These are phyloP conservation scores for Agrilus planipennis DNA, from an alignment of 1,140 invertebrate genomes.

Conservation along the genomic window DNA sequence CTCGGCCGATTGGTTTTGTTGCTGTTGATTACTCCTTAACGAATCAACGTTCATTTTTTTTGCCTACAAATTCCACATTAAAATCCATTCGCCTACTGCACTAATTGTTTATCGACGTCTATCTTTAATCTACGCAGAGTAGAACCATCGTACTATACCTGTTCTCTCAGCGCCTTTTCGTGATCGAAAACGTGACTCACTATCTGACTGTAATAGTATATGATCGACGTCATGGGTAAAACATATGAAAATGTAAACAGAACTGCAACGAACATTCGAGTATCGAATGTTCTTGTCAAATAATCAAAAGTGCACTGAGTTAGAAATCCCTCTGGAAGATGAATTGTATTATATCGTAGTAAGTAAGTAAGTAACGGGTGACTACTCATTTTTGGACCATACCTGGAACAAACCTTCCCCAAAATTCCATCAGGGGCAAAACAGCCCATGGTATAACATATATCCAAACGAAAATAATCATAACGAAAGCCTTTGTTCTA, in stretches of 20 bases:
- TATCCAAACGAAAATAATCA: slow-evolving; percentile 60
- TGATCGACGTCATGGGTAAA: slow-evolving; percentile 64
- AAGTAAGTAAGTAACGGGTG: too few relatives aligned
- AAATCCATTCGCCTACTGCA: too few relatives aligned
- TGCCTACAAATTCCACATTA: slow-evolving; percentile 39
- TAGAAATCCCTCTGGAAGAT: slow-evolving; percentile 64
- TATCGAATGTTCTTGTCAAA: slow-evolving; percentile 62
- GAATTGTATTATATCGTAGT: too few relatives aligned
- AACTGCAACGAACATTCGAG: slow-evolving; percentile 34
- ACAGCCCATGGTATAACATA: slow-evolving; percentile 71
- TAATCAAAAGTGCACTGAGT: slow-evolving; percentile 78
- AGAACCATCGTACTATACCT: slow-evolving; percentile 35
- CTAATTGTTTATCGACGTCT: slow-evolving; percentile 10
- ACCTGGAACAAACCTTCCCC: slow-evolving; percentile 73
- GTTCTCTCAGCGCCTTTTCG: slow-evolving; percentile 69
- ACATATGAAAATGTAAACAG: slow-evolving; percentile 70
- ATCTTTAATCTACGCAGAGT: too few relatives aligned
- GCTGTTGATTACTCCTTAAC: slow-evolving; percentile 56
- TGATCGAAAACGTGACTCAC: slow-evolving; percentile 75
- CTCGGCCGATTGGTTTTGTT: slow-evolving; percentile 60
- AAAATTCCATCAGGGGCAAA: slow-evolving; percentile 62
- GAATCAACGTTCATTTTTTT: slow-evolving; percentile 90
- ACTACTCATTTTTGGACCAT: too few relatives aligned
- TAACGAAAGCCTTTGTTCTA: slow-evolving; percentile 57
- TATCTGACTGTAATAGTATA: slow-evolving; percentile 77